Percentiles rank a stretch among this genome's conserved stretches.
Conservation (phyloP, 2,888 invertebrate species). For the Campopleginae sp. region DNA sequence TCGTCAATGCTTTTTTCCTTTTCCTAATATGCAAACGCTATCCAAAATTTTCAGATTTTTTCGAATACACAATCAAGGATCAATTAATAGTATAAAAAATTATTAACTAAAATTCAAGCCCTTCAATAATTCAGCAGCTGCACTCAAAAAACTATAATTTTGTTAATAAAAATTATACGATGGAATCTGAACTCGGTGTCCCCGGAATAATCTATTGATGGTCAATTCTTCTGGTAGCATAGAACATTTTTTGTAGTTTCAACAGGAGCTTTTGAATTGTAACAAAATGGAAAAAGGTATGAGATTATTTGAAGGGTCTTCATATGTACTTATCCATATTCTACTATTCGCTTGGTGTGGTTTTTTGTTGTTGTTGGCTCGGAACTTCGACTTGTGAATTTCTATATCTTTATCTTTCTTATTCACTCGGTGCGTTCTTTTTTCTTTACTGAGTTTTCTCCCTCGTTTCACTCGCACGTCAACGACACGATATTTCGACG, state of each 20-base stretch:
- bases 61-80: neutral
- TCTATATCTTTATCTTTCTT: slow-evolving; percentile 33
- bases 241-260: neutral
- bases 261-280: slow-evolving; percentile 46
- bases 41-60: neutral
- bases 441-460: slow-evolving; percentile 55
- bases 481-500: slow-evolving; percentile 66
- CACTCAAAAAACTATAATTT: neutral
- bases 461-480: slow-evolving; percentile 65
- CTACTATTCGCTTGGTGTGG: slow-evolving; percentile 46
- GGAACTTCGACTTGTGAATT: slow-evolving; percentile 52
- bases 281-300: slow-evolving; percentile 43
- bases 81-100: neutral
- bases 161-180: neutral
- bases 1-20: neutral
- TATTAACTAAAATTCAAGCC: neutral
- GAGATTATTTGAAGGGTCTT: slow-evolving; percentile 36
- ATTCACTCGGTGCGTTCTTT: slow-evolving; percentile 25
- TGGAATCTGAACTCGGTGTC: neutral
- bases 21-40: neutral
- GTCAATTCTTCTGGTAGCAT: neutral
- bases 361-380: slow-evolving; percentile 60
- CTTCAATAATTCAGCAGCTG: neutral
- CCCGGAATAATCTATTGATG: neutral
- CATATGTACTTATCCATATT: slow-evolving; percentile 63